These are phyloP conservation scores for Habroteleia sp. DNA, from an alignment of 2,888 invertebrate genomes.

Conservation along the genomic window DNA sequence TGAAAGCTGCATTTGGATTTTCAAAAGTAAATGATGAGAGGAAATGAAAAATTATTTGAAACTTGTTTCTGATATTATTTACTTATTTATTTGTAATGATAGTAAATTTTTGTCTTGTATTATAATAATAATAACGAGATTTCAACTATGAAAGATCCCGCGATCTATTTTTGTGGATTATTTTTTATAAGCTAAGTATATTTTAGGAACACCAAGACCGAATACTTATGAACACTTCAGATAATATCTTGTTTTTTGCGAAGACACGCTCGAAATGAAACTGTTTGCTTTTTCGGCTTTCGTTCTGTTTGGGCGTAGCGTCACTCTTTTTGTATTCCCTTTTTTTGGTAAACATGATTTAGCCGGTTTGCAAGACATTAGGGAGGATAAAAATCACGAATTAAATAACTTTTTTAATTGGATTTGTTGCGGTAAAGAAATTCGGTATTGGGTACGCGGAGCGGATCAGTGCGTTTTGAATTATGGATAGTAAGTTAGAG, in stretches of 20 bases:
- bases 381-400: conserved; percentile 28
- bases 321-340: background rate
- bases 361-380: conserved; percentile 20
- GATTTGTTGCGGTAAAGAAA: conserved; percentile 32
- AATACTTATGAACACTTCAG: conserved; percentile 1
- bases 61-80: too few species aligned
- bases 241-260: conserved; percentile 14
- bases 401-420: conserved; percentile 43
- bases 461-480: conserved; percentile 27
- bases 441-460: conserved; percentile 13
- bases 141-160: too few species aligned
- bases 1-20: too few species aligned
- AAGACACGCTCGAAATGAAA: conserved; percentile 10
- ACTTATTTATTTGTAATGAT: too few species aligned
- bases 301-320: background rate
- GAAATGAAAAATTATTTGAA: too few species aligned
- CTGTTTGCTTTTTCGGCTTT: conserved; percentile 3
- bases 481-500: conserved; percentile 34
- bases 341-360: conserved; percentile 20
- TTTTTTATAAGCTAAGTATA: background rate
- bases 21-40: too few species aligned
- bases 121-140: too few species aligned
- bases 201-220: background rate
- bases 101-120: too few species aligned
- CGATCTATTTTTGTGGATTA: too few species aligned